Evolutionary conservation across 2,113 vertebrate species (phyloP).

Genomic region (Shinisaurus crocodilurus): DNA sequence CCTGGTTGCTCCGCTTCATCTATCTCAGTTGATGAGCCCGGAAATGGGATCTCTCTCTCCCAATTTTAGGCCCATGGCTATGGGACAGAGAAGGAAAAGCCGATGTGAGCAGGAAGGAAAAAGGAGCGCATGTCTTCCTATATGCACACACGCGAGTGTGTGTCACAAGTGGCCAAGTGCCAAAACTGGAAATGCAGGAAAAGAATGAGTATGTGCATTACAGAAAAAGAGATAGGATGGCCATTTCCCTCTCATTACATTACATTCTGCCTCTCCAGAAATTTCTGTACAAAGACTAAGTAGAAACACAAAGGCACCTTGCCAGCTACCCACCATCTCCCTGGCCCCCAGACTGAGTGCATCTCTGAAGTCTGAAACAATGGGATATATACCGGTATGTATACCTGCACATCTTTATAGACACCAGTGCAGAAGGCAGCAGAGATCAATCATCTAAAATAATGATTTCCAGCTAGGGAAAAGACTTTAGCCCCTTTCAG

Average conservation of each 20-base stretch:
- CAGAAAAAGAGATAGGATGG: rapidly evolving
- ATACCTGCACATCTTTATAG: neutral
- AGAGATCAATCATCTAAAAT: neutral
- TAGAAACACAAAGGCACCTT: neutral
- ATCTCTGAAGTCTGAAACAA: neutral
- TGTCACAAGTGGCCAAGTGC: constrained; percentile 13
- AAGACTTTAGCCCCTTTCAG: neutral
- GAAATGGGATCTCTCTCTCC: neutral
- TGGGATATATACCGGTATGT: neutral
- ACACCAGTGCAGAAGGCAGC: neutral
- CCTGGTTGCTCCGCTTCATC: neutral
- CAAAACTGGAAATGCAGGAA: neutral
- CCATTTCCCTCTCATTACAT: rapidly evolving
- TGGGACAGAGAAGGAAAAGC: neutral
- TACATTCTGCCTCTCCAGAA: neutral
- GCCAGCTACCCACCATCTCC: neutral
- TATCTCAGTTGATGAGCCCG: neutral
- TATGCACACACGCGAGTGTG: neutral
- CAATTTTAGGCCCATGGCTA: neutral
- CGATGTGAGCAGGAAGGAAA: neutral
- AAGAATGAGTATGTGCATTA: constrained; percentile 12
- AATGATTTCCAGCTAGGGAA: neutral
- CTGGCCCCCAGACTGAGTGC: neutral
- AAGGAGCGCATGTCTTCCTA: neutral
- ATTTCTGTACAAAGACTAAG: neutral